Percentiles rank a stretch among this genome's conserved stretches.
These are phyloP conservation scores for Mormyrops attenuatus DNA, from an alignment of 2,797 vertebrate species.

Conservation along the genomic window DNA sequence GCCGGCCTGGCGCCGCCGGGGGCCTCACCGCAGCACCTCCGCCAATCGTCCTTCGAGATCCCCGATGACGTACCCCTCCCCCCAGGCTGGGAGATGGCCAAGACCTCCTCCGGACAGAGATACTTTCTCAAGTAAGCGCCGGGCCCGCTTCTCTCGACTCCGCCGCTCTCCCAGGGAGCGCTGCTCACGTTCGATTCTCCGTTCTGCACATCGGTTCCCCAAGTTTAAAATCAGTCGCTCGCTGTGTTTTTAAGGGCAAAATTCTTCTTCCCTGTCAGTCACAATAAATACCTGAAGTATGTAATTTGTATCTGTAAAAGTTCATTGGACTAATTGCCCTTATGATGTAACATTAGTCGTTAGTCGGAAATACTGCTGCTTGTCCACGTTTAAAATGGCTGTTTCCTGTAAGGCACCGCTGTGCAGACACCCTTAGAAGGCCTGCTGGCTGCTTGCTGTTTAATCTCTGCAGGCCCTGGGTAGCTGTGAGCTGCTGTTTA, in stretches of 20 bases:
- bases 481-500: neutral
- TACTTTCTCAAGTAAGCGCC: constrained; percentile 96
- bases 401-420: neutral
- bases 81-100: constrained; percentile 97
- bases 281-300: neutral
- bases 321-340: neutral
- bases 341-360: neutral
- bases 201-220: neutral
- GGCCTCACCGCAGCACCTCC: constrained; percentile 80
- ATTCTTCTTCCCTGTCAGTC: neutral
- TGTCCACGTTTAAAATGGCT: neutral
- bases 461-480: neutral
- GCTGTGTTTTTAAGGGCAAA: neutral
- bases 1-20: constrained; percentile 70
- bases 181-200: neutral
- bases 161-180: neutral
- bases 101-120: constrained; percentile 92
- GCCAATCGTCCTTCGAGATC: constrained; percentile 93
- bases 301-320: neutral
- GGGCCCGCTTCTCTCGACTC: neutral
- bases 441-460: neutral
- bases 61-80: constrained; percentile 91
- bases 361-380: neutral
- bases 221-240: neutral
- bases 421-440: neutral